Evolutionary conservation across 1,140 invertebrate genomes (phyloP).

Genomic region (Drosophila prosaltans): DNA sequence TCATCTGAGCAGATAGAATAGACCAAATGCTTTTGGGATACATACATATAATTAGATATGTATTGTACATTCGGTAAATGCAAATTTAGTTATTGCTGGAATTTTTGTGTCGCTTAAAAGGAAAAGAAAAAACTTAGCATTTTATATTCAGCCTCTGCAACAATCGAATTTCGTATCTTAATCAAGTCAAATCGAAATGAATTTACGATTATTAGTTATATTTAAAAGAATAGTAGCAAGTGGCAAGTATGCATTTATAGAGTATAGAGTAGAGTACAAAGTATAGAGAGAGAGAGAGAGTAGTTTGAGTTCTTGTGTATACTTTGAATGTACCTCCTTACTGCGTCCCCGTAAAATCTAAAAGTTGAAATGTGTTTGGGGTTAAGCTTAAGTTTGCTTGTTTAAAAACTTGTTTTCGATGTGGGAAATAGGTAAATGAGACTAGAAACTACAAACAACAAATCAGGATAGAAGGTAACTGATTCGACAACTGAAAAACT

Average conservation of each 20-base stretch:
- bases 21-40: neutral
- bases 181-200: conserved; percentile 50
- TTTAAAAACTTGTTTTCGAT: conserved; percentile 10
- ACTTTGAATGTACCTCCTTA: conserved; percentile 83
- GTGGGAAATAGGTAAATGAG: conserved; percentile 8
- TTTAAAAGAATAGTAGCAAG: conserved; percentile 50
- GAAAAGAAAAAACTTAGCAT: conserved; percentile 36
- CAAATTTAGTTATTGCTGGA: conserved; percentile 34
- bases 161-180: conserved; percentile 61
- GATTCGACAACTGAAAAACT: neutral
- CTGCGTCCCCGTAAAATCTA: conserved; percentile 83
- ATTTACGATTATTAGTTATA: conserved; percentile 47
- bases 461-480: conserved; percentile 1
- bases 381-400: conserved; percentile 54
- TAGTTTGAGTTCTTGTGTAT: conserved; percentile 79
- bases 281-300: conserved; percentile 65
- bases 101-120: conserved; percentile 33
- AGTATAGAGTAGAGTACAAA: conserved; percentile 67
- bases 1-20: conserved; percentile 3
- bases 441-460: conserved; percentile 6
- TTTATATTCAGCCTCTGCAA: conserved; percentile 46
- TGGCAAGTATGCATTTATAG: conserved; percentile 54
- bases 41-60: neutral
- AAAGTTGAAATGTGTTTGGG: conserved; percentile 76
- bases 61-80: conserved; percentile 30